Conservation (phyloP, 2,113 vertebrate species). For the Chloropsis hardwickii region DNA sequence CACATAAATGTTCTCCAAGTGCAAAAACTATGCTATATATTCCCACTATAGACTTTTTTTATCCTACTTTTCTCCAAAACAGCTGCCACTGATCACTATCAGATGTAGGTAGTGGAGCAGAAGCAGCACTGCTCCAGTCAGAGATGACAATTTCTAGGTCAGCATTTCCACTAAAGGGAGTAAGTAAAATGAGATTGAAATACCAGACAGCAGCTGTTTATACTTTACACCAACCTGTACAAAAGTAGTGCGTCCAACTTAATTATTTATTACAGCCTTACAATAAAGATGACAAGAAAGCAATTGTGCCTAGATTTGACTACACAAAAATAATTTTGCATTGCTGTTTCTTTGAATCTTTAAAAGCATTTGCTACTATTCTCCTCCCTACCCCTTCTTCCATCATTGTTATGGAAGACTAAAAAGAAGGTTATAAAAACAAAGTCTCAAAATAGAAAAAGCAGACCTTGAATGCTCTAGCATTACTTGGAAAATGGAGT, state of each 20-base stretch:
- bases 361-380: not conserved
- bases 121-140: not conserved
- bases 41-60: not conserved
- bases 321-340: not conserved
- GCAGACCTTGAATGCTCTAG: not conserved
- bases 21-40: not conserved
- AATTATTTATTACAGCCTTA: constrained; percentile 27
- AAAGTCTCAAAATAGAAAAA: not conserved
- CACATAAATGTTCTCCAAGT: not conserved
- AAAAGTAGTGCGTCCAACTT: not conserved
- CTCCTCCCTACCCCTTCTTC: not conserved
- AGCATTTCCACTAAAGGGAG: not conserved
- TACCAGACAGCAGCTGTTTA: not conserved
- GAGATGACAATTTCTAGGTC: constrained; percentile 1
- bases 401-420: not conserved
- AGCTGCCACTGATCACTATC: not conserved
- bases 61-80: not conserved
- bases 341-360: not conserved
- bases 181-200: not conserved
- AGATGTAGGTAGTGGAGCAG: not conserved
- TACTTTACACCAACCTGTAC: not conserved
- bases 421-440: not conserved
- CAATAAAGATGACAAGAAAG: not conserved
- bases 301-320: not conserved
- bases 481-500: not conserved